Base-by-base conservation (phyloP, 2,888 invertebrate species). In the Acheta domesticus region DNA sequence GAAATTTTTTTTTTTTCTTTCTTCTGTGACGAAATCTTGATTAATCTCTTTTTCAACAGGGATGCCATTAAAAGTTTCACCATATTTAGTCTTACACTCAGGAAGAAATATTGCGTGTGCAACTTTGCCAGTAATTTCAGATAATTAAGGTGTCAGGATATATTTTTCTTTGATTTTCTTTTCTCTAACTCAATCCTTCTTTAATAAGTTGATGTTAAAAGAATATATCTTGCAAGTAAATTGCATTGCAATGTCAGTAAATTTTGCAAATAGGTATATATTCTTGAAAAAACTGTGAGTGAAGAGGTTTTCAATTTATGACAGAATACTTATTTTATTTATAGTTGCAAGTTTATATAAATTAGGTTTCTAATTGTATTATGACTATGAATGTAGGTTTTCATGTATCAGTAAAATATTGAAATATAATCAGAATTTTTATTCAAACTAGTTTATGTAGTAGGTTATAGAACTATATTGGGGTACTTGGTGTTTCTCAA, bases 141-240 rank as follows among this genome's bases (percentile, higher is more conserved):
- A 36, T 36, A 62, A n/a, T 62, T 12, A 62, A 16, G 62, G n/a
- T 19, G 62, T 19, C 14, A 19, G n/a, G 62, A 62, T 62, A 14
- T 62, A 62, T 62, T 62, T n/a, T 62, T 62, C 62, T 19, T 62
- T 62, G n/a, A 62, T 62, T 62, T 62, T 62, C 62, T 62, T 62
- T 62, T 62, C n/a, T 62, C 62, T n/a, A 62, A 62, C n/a, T 62
- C n/a, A 5, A n/a, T 19, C n/a, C 5, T 62, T n/a, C 62, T 62
- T 62, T 14, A 62, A 19, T 14, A 5, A 62, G 14, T n/a, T 62
- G 16, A 14, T 19, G n/a, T 19, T 16, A 62, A 62, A 62, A n/a
- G n/a, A 62, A 62, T 62, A 62, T 8, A 36, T 36, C 36, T 36
- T 36, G 8, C 36, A 36, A 62, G n/a, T 62, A 62, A 62, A 62